Percentiles rank a stretch among this genome's conserved stretches.
These are phyloP conservation scores for Solen grandis DNA, from an alignment of 1,140 invertebrate species.

Conservation along the genomic window DNA sequence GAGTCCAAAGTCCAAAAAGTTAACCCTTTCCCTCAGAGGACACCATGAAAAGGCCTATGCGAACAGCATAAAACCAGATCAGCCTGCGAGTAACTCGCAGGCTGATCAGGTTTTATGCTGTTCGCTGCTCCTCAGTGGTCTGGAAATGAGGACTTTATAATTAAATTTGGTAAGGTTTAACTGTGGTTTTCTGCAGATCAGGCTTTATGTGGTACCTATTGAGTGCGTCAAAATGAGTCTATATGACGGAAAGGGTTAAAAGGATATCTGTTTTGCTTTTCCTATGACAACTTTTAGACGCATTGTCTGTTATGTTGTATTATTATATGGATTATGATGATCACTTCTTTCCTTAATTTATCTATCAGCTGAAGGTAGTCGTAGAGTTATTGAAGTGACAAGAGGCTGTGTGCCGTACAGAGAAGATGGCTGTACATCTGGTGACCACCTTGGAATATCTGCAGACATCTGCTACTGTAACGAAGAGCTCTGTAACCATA, in stretches of 20 bases:
- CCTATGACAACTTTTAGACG: no score
- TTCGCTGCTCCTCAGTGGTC: no score
- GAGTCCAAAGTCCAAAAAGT: no score
- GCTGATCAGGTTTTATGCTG: no score
- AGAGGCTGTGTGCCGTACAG: slow-evolving; percentile 19
- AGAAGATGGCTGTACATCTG: neutral
- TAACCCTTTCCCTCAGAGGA: no score
- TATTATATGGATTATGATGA: neutral
- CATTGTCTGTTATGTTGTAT: neutral
- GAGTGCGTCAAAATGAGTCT: neutral
- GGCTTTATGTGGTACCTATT: neutral
- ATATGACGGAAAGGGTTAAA: no score
- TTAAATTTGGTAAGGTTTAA: neutral
- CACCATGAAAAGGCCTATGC: no score
- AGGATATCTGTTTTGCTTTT: no score
- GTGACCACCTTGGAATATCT: neutral
- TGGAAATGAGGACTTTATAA: no score
- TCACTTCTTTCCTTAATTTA: neutral
- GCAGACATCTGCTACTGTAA: slow-evolving; percentile 20
- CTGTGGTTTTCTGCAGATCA: neutral
- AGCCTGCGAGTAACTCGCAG: no score
- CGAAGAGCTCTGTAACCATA: slow-evolving; percentile 28
- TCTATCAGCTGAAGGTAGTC: slow-evolving; percentile 11
- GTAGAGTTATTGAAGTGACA: slow-evolving; percentile 18
- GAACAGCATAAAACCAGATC: no score